Evolutionary conservation across 2,797 vertebrate genomes (phyloP).

Genomic region (Anguilla obscura): DNA sequence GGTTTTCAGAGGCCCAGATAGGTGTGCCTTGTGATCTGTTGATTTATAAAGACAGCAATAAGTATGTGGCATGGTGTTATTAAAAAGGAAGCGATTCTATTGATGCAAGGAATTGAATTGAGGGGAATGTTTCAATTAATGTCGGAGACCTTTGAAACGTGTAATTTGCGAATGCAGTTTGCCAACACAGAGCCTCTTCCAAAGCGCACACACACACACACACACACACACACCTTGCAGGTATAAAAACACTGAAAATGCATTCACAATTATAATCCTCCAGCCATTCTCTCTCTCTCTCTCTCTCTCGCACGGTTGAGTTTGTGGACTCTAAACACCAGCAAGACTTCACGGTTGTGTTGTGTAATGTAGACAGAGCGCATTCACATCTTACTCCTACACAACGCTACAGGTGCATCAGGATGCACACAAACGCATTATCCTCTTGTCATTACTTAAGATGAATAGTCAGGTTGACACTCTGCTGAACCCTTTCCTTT

Average conservation of each 20-base stretch:
- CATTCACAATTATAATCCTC: neutral
- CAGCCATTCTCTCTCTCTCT: neutral
- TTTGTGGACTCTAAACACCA: neutral
- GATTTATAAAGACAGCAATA: constrained; percentile 86
- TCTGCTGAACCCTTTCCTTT: constrained; percentile 64
- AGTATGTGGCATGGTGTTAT: constrained; percentile 87
- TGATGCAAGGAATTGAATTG: constrained; percentile 75
- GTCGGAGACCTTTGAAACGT: constrained; percentile 51
- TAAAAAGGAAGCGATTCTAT: constrained; percentile 90
- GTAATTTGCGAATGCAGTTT: constrained; percentile 48
- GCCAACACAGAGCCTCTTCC: constrained; percentile 18
- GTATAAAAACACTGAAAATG: neutral
- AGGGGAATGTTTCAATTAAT: constrained; percentile 63
- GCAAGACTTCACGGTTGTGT: neutral
- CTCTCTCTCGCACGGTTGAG: neutral
- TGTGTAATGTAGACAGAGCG: constrained; percentile 12
- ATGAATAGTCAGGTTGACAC: constrained; percentile 65
- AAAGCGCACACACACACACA: constrained; percentile 22
- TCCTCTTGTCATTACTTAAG: constrained; percentile 54
- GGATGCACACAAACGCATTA: neutral
- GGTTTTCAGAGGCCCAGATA: constrained; percentile 80
- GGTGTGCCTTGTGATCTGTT: constrained; percentile 85
- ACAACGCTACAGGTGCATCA: constrained; percentile 16
- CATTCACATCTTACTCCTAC: neutral
- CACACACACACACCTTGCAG: neutral